These are phyloP conservation scores for Melanotaenia nigrans DNA, from an alignment of 2,797 vertebrate genomes.

Conservation along the genomic window DNA sequence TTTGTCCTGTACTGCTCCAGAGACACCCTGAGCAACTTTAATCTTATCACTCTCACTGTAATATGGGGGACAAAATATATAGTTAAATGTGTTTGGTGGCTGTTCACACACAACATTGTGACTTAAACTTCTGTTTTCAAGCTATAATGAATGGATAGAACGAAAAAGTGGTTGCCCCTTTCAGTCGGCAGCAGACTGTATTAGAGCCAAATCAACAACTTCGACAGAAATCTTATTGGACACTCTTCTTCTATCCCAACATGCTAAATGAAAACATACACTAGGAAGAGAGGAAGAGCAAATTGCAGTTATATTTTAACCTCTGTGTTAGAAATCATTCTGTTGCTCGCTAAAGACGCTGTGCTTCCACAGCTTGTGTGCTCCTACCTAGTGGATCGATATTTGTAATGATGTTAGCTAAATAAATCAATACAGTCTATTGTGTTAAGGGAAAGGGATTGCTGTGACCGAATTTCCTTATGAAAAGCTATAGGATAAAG, in stretches of 20 bases:
- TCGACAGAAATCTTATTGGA: background rate
- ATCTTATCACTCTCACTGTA: conserved; percentile 96
- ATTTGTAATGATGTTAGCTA: background rate
- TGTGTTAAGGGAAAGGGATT: background rate
- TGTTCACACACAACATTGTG: background rate
- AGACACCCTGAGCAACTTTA: conserved; percentile 98
- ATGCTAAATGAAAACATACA: background rate
- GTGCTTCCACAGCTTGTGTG: background rate
- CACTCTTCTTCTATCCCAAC: background rate
- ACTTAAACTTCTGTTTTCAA: background rate
- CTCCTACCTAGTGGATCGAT: conserved; percentile 4
- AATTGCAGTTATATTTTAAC: background rate
- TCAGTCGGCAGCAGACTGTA: no score
- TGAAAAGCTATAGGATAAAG: background rate
- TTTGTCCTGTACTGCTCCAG: conserved; percentile 97
- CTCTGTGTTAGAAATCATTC: background rate
- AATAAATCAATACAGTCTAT: background rate
- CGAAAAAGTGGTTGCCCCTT: background rate
- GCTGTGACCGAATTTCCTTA: background rate
- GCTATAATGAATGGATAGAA: background rate
- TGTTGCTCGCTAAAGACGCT: background rate
- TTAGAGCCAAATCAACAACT: no score
- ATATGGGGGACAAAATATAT: background rate
- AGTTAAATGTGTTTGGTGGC: background rate
- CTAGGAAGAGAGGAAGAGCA: background rate